Evolutionary conservation across 2,797 vertebrate species (phyloP).

Genomic region (Platalea minor): DNA sequence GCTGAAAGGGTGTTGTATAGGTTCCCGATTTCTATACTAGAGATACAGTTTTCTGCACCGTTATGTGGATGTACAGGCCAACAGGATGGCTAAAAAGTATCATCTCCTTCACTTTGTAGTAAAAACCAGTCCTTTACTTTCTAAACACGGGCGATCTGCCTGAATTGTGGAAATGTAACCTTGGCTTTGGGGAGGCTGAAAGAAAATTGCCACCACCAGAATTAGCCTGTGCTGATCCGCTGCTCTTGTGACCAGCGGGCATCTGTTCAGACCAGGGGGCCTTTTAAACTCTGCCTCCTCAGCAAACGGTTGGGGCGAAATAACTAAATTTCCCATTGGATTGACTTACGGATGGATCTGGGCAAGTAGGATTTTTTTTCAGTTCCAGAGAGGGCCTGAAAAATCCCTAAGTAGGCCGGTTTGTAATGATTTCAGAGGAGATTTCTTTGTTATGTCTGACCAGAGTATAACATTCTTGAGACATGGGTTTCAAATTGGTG

Average conservation of each 20-base stretch:
- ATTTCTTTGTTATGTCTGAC: neutral
- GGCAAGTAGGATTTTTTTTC: neutral
- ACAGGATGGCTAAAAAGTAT: neutral
- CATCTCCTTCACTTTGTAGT: neutral
- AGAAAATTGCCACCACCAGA: neutral
- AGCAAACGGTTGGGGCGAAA: neutral
- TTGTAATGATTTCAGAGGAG: neutral
- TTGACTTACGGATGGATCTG: neutral
- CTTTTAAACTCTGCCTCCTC: neutral
- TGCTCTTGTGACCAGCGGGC: neutral
- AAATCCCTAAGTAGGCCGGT: accelerated
- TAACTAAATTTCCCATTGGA: neutral
- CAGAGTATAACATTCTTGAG: neutral
- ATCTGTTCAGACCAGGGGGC: neutral
- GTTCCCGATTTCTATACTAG: neutral
- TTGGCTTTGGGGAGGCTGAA: neutral
- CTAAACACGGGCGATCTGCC: neutral
- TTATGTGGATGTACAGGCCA: neutral
- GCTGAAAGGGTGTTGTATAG: neutral
- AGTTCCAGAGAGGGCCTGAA: neutral
- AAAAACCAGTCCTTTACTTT: neutral
- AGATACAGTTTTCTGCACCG: neutral
- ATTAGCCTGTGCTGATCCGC: neutral
- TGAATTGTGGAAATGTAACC: neutral
- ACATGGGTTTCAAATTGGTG: neutral